Conservation (phyloP, 2,888 invertebrate species). For the Stomorhina lunata region DNA sequence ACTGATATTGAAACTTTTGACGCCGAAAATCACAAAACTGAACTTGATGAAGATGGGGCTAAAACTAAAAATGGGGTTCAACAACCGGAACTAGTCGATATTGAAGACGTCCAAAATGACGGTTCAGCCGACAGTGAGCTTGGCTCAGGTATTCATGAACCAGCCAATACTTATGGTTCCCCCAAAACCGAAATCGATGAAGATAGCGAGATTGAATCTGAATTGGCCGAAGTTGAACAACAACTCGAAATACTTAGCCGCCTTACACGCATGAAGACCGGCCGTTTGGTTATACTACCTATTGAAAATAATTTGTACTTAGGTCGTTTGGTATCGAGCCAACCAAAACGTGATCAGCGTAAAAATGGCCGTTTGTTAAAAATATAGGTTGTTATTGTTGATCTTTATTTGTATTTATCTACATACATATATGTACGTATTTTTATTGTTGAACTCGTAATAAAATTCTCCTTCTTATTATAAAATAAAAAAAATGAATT, state of each 20-base stretch:
- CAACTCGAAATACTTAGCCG: conserved; percentile 73
- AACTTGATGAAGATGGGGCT: neutral
- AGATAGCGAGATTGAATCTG: conserved; percentile 69
- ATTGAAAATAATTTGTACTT: conserved; percentile 41
- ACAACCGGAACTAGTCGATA: conserved; percentile 11
- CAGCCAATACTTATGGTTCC: conserved; percentile 72
- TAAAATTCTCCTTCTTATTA: conserved; percentile 21
- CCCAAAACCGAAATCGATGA: conserved; percentile 66
- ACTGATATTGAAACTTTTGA: conserved; percentile 36
- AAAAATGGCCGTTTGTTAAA: conserved; percentile 35
- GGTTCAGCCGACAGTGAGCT: conserved; percentile 15
- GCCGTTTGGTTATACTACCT: conserved; percentile 75
- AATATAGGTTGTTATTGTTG: conserved; percentile 44
- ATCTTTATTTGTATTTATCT: no score
- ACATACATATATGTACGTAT: neutral
- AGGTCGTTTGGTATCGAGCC: conserved; percentile 42
- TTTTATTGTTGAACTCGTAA: conserved; percentile 24
- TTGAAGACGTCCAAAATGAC: conserved; percentile 17
- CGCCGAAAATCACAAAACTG: neutral
- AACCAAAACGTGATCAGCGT: conserved; percentile 10
- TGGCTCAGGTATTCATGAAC: conserved; percentile 49
- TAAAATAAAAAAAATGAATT: neutral
- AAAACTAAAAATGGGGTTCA: neutral
- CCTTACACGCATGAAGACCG: conserved; percentile 66
- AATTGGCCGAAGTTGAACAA: conserved; percentile 59